Base-by-base conservation (phyloP, 2,797 vertebrate species). In the Acridotheres tristis region DNA sequence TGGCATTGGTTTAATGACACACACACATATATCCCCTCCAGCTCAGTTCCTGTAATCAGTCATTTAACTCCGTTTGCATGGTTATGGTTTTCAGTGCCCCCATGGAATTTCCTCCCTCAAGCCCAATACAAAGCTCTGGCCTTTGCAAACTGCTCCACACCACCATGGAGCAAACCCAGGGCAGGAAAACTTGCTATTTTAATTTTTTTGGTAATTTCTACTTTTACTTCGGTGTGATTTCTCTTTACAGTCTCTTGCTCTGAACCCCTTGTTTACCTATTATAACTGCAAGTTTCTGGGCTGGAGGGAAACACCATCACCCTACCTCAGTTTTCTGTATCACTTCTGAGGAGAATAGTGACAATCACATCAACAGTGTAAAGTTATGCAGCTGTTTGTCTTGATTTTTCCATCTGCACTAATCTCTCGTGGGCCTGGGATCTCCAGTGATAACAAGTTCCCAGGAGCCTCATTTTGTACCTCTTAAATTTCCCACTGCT, bases 21-120 rank as follows among this genome's bases (percentile, higher is more conserved):
- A 57, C 6, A 55, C 16, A 9, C 5, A 55, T 1, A 43, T 4
- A 6, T 19, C 3, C 22, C 12, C 11, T 27, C 7, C 10, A 20
- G 20, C 9, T 3, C 36, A 32, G 14, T 62, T 69, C 36, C 76
- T 36, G 13, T 40, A 50, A 47, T 80, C 51, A 48, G 26, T 43
- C 40, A 54, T 80, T 89, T 66, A 2, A 4, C 27, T 68, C 51
- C 54, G 2, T 50, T 34, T 57, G 30, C n/a, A 25, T 11, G 1
- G 2, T 38, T 32, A 16, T 17, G n/a, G 5, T 29, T 75, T 75
- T 72, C 58, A 53, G 9, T 26, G 47, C 7, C 11, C 6, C 1
- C 9, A 25, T 9, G 11, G 55, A 57, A 78, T 78, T 43, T 27
- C 10, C 17, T 66, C 43, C n/a, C 18, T 76, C 2, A 1, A n/a